phyloP scores from a whole-genome alignment of 2,797 vertebrate genomes.

The Petrocephalus sullivani region DNA sequence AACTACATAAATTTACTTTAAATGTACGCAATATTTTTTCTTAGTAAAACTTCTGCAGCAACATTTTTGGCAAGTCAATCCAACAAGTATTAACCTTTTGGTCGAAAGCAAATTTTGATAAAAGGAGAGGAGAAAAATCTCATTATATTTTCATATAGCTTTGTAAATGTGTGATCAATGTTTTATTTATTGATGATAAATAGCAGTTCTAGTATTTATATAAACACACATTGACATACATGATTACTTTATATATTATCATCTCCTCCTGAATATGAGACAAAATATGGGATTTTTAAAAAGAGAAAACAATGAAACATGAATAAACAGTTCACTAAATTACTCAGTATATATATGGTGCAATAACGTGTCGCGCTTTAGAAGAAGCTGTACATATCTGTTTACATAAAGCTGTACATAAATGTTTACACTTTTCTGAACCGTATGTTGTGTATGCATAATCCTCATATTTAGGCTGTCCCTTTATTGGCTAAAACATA shows the following conservation, averaged over 20 bases:
- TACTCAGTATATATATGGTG: background rate
- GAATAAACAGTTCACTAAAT: background rate
- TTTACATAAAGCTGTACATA: too few species aligned
- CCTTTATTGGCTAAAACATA: slow-evolving; percentile 20
- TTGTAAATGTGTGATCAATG: background rate
- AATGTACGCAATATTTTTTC: background rate
- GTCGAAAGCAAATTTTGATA: background rate
- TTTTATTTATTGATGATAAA: background rate
- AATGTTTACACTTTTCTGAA: background rate
- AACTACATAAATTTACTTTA: background rate
- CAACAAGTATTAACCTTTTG: background rate
- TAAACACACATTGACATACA: background rate
- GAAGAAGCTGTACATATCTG: background rate
- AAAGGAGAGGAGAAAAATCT: background rate
- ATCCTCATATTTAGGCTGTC: slow-evolving; percentile 1
- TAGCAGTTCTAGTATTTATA: background rate
- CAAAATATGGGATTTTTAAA: background rate
- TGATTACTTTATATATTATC: slow-evolving; percentile 1
- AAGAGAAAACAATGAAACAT: background rate
- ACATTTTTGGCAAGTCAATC: background rate
- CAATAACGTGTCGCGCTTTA: background rate
- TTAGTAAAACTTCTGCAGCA: background rate
- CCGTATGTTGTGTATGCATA: background rate
- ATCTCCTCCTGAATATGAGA: background rate
- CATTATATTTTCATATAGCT: background rate